These are phyloP conservation scores for Rhimphoctona megacephalus DNA, from an alignment of 2,888 invertebrate genomes.

Conservation along the genomic window DNA sequence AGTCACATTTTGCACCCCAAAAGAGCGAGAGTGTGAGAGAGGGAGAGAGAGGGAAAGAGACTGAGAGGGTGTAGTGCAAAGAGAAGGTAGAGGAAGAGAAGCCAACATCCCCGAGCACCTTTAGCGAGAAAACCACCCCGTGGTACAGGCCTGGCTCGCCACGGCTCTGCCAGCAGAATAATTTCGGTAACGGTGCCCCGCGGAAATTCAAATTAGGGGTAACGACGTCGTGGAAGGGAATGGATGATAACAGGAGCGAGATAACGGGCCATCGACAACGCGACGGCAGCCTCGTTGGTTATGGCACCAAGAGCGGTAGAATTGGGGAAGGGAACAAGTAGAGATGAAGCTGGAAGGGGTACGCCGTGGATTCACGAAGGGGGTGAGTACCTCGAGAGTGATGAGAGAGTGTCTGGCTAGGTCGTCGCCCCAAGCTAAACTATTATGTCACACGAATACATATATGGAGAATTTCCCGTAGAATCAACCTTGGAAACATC, in stretches of 20 bases:
- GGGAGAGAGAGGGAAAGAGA: conserved; percentile 21
- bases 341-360: conserved; percentile 14
- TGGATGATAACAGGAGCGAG: conserved; percentile 71
- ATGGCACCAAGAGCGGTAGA: conserved; percentile 33
- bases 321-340: conserved; percentile 28
- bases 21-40: conserved; percentile 27
- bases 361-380: conserved; percentile 1
- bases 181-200: conserved; percentile 78
- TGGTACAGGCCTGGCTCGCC: conserved; percentile 39
- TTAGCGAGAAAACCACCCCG: conserved; percentile 24
- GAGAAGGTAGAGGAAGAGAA: conserved; percentile 25
- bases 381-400: conserved; percentile 15
- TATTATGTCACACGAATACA: conserved; percentile 52
- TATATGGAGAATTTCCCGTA: background rate
- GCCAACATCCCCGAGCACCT: conserved; percentile 52
- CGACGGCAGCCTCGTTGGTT: conserved; percentile 46
- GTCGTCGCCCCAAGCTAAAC: conserved; percentile 66
- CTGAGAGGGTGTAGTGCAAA: background rate
- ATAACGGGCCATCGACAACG: conserved; percentile 72
- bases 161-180: conserved; percentile 72
- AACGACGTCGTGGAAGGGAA: conserved; percentile 75
- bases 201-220: conserved; percentile 80
- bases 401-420: conserved; percentile 52
- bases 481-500: background rate
- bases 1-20: background rate